Evolutionary conservation across 2,113 vertebrate species (phyloP).

Genomic region (Fregata magnificens): DNA sequence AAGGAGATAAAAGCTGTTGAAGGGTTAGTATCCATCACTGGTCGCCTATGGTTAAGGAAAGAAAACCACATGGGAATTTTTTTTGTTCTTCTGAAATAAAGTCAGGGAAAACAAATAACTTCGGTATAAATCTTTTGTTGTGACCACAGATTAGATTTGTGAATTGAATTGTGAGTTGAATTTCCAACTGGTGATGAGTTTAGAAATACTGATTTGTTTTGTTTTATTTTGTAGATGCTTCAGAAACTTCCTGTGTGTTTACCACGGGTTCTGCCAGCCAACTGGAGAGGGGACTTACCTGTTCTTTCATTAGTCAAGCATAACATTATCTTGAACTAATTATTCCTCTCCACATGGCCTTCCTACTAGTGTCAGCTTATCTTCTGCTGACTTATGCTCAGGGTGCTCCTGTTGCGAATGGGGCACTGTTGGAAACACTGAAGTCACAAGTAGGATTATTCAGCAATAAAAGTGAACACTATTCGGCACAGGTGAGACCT

Average conservation of each 20-base stretch:
- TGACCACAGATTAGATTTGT: neutral
- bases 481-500: constrained; percentile 72
- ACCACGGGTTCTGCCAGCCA: constrained; percentile 30
- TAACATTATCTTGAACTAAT: constrained; percentile 52
- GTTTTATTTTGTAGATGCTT: constrained; percentile 62
- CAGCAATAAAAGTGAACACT: constrained; percentile 76
- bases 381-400: constrained; percentile 80
- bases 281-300: constrained; percentile 41
- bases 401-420: constrained; percentile 73
- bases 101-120: neutral
- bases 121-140: neutral
- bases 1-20: neutral
- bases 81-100: neutral
- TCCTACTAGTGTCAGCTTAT: constrained; percentile 78
- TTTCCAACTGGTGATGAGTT: neutral
- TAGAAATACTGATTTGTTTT: constrained; percentile 1
- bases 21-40: neutral
- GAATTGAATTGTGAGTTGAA: neutral
- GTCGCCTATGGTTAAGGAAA: neutral
- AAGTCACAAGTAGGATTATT: constrained; percentile 67
- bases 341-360: constrained; percentile 80
- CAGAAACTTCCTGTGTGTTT: constrained; percentile 33
- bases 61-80: rapidly evolving
- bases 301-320: constrained; percentile 54
- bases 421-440: constrained; percentile 61